A percentile compares a stretch with the other conserved stretches of the same genome.
Evolutionary conservation across 2,797 vertebrate genomes (phyloP).

Genomic region (Dermochelys coriacea): DNA sequence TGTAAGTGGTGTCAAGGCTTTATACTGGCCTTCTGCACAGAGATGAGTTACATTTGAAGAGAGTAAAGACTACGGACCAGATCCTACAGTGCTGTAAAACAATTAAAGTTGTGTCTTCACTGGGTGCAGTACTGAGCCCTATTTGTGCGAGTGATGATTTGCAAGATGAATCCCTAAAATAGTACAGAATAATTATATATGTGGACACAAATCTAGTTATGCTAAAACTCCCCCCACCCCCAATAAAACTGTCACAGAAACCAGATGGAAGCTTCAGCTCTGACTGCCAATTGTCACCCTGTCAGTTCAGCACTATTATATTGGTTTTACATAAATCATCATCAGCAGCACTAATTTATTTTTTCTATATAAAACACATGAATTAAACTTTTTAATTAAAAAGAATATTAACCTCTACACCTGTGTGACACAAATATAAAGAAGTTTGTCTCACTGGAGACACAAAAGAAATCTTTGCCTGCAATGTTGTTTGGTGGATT

Average conservation of each 20-base stretch:
- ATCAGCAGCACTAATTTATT: not conserved
- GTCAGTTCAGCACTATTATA: not conserved
- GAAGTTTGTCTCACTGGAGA: not conserved
- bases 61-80: not conserved
- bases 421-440: not conserved
- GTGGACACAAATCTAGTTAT: not conserved
- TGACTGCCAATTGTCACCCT: not conserved
- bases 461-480: not conserved
- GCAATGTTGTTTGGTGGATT: not conserved
- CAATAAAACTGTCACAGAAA: not conserved
- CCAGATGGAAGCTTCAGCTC: not conserved
- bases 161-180: not conserved
- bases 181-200: not conserved
- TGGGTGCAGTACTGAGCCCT: not conserved
- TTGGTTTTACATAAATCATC: not conserved
- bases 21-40: not conserved
- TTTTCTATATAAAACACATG: accelerated
- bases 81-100: not conserved
- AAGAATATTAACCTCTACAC: not conserved
- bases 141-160: not conserved
- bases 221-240: not conserved
- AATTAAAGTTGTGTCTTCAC: not conserved
- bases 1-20: not conserved
- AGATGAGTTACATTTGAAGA: not conserved
- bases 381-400: not conserved